Base-by-base conservation (phyloP, 1,140 invertebrate species). In the Drosophila triauraria region DNA sequence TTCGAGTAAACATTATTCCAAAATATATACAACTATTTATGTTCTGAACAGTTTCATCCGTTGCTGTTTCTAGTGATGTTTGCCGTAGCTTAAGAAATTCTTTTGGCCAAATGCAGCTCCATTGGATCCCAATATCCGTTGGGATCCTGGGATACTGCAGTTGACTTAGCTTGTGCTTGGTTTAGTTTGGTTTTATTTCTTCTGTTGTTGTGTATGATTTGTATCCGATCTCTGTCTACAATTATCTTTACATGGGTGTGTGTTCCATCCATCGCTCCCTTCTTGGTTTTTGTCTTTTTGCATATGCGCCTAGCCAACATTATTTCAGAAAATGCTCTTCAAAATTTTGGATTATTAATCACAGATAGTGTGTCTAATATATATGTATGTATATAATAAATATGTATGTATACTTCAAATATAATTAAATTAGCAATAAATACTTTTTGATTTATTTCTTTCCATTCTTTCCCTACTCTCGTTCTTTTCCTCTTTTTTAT, bases 261-360 rank as follows among this genome's bases (percentile, higher is more conserved):
- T 75, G 38, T 62, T 72, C 40, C 72, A 53, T 69, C 62, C 68
- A 68, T 88, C 69, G 44, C 71, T 84, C 23, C 53, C 46, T 59
- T 67, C 35, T 48, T 56, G 43, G 12, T 42, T 56, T 46, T 56
- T 82, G 48, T 78, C 59, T 46, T 80, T 84, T 74, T 42, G 71
- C 75, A 58, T 82, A 77, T 78, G 84, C 83, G 84, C 76, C 72
- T 82, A 82, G 79, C 85, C 84, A 88, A 88, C 85, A 84, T 88
- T 84, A 74, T 83, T 72, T 88, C 85, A 88, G 85, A 88, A 92
- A 92, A 92, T 91, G 78, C 92, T 84, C 92, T 91, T 93, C 92
- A 93, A 93, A 93, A 93, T 93, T 93, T 93, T 93, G 92, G 92
- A 93, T 93, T 93, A 92, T 91, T 91, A 93, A 93, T 93, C 92